Evolutionary conservation across 2,797 vertebrate species (phyloP), one percentile per base, ranked within the genome.

Genomic region (Dryobates pubescens): DNA sequence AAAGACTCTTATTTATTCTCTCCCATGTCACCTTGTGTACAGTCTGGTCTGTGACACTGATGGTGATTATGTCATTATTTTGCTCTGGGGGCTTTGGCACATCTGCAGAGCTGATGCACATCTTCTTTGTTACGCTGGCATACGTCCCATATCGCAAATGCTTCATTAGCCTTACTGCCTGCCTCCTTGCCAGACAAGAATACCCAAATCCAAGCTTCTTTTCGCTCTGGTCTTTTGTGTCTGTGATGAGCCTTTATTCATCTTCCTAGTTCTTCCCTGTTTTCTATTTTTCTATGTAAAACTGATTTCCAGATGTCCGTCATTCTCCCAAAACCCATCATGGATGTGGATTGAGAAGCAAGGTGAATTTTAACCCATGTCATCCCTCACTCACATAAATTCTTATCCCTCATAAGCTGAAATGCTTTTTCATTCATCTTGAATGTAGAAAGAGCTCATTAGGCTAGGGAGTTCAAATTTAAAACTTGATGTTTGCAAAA

Each of bases 11-110:
- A 97, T 97, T 98, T 97, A 97, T 98, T 97, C 98, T 98, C 98
- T 98, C 98, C 98, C 98, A 98, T 98, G 98, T 99, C 98, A 99
- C 99, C 99, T 99, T 99, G 99, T 98, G 98, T 98, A 98, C 98
- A 98, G 98, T 98, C 98, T 98, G 98, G 98, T 98, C 98, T 98
- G 98, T 99, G 98, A 98, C 99, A 99, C 98, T 98, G 98, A 98
- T 99, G 99, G 98, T 99, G 98, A 99, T 99, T 99, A 99, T 99
- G 99, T 99, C 99, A 99, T 99, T 99, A 99, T 99, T 99, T 98
- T 98, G 97, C 98, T 98, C 98, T 98, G 97, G 98, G 98, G 98
- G 98, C 97, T 98, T 97, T 98, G 98, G 98, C 98, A 98, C 98
- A 99, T 99, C 98, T 99, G 99, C 98, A 99, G 98, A 98, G 97